phyloP scores from a whole-genome alignment of 2,113 vertebrate species.

The Eclectus roratus region DNA sequence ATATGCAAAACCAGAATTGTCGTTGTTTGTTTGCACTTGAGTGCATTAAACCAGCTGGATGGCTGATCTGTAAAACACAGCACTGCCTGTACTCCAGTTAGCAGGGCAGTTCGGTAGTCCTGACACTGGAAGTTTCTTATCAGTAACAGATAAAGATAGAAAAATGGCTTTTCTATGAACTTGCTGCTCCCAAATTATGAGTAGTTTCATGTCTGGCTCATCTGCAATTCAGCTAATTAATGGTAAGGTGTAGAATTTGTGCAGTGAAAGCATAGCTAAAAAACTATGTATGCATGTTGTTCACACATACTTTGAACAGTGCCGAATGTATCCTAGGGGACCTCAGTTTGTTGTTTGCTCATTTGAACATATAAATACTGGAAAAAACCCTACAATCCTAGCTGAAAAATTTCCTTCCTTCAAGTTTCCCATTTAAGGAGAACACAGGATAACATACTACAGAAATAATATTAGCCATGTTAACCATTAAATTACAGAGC shows the following conservation, averaged over 20 bases:
- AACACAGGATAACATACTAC: fast-evolving
- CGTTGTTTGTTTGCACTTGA: slow-evolving; percentile 27
- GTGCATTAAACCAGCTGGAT: slow-evolving; percentile 16
- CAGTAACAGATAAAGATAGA: background rate
- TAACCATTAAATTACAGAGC: background rate
- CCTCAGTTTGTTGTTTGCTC: background rate
- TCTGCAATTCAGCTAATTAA: background rate
- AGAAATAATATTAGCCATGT: background rate
- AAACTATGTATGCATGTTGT: background rate
- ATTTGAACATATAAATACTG: background rate
- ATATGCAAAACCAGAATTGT: background rate
- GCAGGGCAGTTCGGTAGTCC: fast-evolving
- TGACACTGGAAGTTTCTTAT: background rate
- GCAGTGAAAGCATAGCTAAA: fast-evolving
- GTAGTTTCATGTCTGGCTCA: background rate
- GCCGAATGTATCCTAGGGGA: too few species aligned
- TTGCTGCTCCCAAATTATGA: background rate
- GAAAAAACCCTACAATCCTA: background rate
- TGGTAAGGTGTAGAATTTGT: background rate
- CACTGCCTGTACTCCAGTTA: background rate
- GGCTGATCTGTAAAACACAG: background rate
- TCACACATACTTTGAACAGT: fast-evolving
- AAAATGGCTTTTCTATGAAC: background rate
- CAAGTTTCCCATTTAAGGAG: background rate
- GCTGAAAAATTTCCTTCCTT: background rate